These are phyloP conservation scores for Amphiduros pacificus DNA, from an alignment of 2,888 invertebrate species.

Conservation along the genomic window DNA sequence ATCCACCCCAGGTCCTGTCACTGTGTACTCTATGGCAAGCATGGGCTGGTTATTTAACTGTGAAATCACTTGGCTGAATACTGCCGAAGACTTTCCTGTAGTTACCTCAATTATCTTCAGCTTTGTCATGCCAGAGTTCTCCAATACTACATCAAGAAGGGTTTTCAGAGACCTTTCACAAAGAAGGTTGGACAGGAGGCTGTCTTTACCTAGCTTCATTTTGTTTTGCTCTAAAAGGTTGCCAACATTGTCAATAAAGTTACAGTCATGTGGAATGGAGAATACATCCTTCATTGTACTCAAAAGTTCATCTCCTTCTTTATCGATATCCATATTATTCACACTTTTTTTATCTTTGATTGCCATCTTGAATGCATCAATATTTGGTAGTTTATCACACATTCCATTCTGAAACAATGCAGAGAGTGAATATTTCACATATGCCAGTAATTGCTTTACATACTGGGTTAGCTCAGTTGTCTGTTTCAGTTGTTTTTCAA, in stretches of 20 bases:
- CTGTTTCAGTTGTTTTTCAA: too few species aligned
- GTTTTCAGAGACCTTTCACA: constrained; percentile 46
- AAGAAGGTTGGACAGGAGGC: too few species aligned
- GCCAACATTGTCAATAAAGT: constrained; percentile 7
- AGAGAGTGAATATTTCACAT: background rate
- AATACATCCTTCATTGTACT: constrained; percentile 10
- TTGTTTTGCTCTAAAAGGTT: too few species aligned
- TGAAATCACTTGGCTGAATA: constrained; percentile 36
- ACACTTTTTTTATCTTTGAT: background rate
- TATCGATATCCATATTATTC: background rate
- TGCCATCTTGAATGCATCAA: background rate
- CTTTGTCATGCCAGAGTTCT: constrained; percentile 72
- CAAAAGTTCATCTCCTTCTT: constrained; percentile 1
- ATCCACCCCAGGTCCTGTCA: constrained; percentile 64
- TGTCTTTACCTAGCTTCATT: too few species aligned
- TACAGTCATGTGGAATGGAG: constrained; percentile 12
- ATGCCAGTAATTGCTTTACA: background rate
- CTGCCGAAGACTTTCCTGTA: constrained; percentile 10
- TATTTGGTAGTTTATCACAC: constrained; percentile 1
- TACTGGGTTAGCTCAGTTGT: too few species aligned
- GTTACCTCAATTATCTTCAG: constrained; percentile 65
- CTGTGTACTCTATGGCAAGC: constrained; percentile 66
- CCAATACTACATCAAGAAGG: constrained; percentile 73
- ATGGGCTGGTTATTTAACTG: constrained; percentile 71
- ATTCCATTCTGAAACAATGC: constrained; percentile 3